Base-by-base conservation (phyloP, 35 echinoderm and acorn worm genomes). In the Strongylocentrotus purpuratus region DNA sequence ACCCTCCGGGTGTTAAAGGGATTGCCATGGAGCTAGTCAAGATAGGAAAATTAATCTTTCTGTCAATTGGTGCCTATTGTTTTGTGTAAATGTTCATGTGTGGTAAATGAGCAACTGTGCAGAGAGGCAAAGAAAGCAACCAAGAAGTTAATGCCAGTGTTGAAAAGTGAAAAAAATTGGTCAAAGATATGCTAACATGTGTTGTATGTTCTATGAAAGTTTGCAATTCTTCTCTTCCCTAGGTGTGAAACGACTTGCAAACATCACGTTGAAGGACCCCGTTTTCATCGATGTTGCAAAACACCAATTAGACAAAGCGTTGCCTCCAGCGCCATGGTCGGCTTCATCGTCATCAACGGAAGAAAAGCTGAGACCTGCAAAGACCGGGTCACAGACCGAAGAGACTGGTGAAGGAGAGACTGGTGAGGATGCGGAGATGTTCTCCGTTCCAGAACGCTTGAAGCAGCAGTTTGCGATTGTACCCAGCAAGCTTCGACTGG, bases 401-500 rank as follows among this genome's bases (percentile, higher is more conserved):
- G 32, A 7, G n/a, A 46, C 8, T 46, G 1, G n/a, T 46, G 91
- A 55, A 88, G 61, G 33, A 58, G 47, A 92, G 55, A 46, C 2
- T 1, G n/a, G 33, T 89, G 95, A 96, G 4, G 86, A 89, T n/a
- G 94, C 92, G 15, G 86, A 31, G 33, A 94, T 90, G 85, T 99
- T 97, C 71, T 97, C 96, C 5, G 96, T 96, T 33, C 98, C 98
- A 46, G 95, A 99, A 25, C 87, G 95, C 8, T 50, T 99, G 28
- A 90, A 98, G 45, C 98, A 99, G 86, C 95, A 96, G 87, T 99
- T 98, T 94, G 65, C 98, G 35, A 96, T 97, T 48, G 98, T 98
- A n/a, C 98, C 97, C 0, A 99, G 98, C 86, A 99, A 99, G 94
- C 65, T 99, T 28, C 61, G 98, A 89, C 96, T 99, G 33, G 98